These are phyloP conservation scores for Lutraria rhynchaena DNA, from an alignment of 1,140 invertebrate species.

Conservation along the genomic window DNA sequence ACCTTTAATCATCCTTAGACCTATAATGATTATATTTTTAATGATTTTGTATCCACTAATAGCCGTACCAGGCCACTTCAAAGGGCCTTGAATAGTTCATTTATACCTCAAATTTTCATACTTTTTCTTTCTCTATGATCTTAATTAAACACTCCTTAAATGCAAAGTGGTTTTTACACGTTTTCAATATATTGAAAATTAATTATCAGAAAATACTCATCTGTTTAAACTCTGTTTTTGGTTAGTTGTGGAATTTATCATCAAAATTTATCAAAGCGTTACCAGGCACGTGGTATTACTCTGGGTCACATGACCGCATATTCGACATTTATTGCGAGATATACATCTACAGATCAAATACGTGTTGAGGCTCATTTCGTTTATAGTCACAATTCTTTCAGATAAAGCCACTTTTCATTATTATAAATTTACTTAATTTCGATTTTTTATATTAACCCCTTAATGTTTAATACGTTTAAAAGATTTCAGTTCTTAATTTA, in stretches of 20 bases:
- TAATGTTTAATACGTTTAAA: constrained; percentile 34
- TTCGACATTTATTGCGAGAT: constrained; percentile 14
- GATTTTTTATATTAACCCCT: constrained; percentile 15
- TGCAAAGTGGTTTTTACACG: background rate
- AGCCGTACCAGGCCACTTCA: too few relatives aligned
- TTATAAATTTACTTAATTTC: constrained; percentile 49
- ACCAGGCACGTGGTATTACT: constrained; percentile 21
- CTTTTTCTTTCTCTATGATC: too few relatives aligned
- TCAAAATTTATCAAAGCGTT: background rate
- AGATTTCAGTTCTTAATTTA: background rate
- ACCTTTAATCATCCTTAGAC: too few relatives aligned
- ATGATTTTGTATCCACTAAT: too few relatives aligned
- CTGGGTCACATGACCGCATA: constrained; percentile 29
- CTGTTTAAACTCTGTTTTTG: constrained; percentile 11
- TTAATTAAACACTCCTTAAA: too few relatives aligned
- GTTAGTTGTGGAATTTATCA: constrained; percentile 18
- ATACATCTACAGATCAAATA: constrained; percentile 38
- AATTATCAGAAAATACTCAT: background rate
- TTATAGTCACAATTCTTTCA: constrained; percentile 38
- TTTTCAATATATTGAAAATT: constrained; percentile 5
- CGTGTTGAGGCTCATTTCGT: constrained; percentile 49
- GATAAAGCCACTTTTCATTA: constrained; percentile 29
- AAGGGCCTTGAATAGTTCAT: too few relatives aligned
- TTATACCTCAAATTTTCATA: too few relatives aligned
- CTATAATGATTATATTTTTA: too few relatives aligned